Evolutionary conservation across 2,888 invertebrate genomes (phyloP).

Genomic region (Noctua janthina): DNA sequence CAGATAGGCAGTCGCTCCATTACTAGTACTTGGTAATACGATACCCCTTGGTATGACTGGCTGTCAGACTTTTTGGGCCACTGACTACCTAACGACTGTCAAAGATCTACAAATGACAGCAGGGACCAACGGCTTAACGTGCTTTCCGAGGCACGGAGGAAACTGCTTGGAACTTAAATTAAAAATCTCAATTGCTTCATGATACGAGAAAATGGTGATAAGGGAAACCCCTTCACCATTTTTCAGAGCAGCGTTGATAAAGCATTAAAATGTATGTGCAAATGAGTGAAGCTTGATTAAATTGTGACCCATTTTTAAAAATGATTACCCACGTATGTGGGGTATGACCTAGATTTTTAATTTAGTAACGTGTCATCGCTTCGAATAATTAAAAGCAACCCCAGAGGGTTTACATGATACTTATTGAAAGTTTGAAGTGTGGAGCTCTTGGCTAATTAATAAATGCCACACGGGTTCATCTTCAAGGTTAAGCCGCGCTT

Average conservation of each 20-base stretch:
- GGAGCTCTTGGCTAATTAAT: not conserved
- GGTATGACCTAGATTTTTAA: slow-evolving; percentile 7
- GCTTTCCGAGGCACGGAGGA: too few relatives aligned
- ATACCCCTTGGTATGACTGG: too few relatives aligned
- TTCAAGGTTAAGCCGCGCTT: not conserved
- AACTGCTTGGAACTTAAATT: too few relatives aligned
- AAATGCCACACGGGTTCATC: not conserved
- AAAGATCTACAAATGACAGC: too few relatives aligned
- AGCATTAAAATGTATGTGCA: not conserved
- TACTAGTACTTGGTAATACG: too few relatives aligned
- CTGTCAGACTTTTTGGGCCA: too few relatives aligned
- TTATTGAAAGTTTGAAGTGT: not conserved
- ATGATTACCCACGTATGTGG: not conserved
- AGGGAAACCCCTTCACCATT: not conserved
- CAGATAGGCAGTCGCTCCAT: too few relatives aligned
- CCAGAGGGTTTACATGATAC: too few relatives aligned
- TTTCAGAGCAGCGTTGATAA: not conserved
- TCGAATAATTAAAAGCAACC: slow-evolving; percentile 2
- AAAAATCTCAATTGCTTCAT: too few relatives aligned
- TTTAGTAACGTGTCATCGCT: slow-evolving; percentile 25
- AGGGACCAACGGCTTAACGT: too few relatives aligned
- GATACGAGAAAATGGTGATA: too few relatives aligned
- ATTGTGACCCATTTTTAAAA: slow-evolving; percentile 31
- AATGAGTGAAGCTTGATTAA: not conserved
- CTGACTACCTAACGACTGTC: too few relatives aligned